phyloP scores from a whole-genome alignment of 2,113 vertebrate species.

The Corvus moneduloides region DNA sequence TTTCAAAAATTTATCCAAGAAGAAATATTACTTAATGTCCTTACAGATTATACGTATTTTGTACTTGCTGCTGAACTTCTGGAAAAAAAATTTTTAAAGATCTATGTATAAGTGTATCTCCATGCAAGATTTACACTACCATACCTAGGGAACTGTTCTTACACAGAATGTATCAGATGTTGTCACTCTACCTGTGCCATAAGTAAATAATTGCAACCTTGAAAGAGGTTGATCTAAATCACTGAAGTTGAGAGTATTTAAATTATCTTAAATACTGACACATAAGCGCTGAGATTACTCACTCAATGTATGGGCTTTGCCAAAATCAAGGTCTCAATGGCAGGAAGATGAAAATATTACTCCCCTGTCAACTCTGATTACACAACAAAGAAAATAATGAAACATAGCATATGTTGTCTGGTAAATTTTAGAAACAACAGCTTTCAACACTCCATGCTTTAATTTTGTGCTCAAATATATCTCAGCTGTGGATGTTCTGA shows the following conservation, averaged over 20 bases:
- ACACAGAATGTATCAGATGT: neutral
- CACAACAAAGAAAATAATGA: constrained; percentile 47
- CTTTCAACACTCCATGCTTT: constrained; percentile 17
- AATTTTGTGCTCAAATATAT: constrained; percentile 20
- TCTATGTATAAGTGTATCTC: neutral
- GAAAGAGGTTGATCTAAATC: neutral
- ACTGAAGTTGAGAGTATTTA: neutral
- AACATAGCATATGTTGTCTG: constrained; percentile 41
- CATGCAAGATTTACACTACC: neutral
- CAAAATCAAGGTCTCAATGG: constrained; percentile 42
- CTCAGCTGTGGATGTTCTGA: constrained; percentile 2
- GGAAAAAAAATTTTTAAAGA: neutral
- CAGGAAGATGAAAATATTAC: constrained; percentile 43
- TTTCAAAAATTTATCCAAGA: neutral
- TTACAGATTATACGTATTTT: neutral
- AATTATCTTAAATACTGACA: neutral
- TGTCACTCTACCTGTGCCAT: neutral
- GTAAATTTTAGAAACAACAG: constrained; percentile 46
- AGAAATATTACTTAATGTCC: neutral
- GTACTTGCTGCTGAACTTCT: neutral
- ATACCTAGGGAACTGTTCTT: neutral
- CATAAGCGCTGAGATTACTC: constrained; percentile 9
- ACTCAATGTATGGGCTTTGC: neutral
- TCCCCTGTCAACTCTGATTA: constrained; percentile 37
- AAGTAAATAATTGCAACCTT: neutral